A percentile compares a stretch with the other conserved stretches of the same genome.
These are phyloP conservation scores for Luperina nickerlii DNA, from an alignment of 2,888 invertebrate species.

Conservation along the genomic window DNA sequence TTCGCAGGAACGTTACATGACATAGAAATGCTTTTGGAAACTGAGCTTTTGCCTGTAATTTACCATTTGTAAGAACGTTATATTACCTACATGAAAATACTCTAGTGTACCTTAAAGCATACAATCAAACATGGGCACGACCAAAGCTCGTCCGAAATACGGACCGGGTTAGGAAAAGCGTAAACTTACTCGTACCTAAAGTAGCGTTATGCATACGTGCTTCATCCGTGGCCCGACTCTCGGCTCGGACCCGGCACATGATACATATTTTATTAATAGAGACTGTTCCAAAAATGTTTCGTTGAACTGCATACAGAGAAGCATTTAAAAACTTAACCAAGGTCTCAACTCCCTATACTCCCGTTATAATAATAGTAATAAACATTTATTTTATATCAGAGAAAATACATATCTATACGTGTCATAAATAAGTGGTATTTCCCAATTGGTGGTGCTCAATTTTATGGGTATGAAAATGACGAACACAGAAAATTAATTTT, in stretches of 20 bases:
- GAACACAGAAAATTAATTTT: background rate
- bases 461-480: too few species aligned
- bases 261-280: conserved; percentile 25
- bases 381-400: background rate
- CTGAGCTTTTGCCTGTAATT: too few species aligned
- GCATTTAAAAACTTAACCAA: background rate
- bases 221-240: background rate
- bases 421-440: too few species aligned
- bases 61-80: background rate
- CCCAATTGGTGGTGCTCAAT: background rate
- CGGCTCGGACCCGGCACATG: background rate
- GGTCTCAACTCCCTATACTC: background rate
- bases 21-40: too few species aligned
- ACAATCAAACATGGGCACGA: background rate
- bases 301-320: background rate
- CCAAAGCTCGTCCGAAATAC: background rate
- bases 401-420: background rate
- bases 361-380: too few species aligned
- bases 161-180: background rate
- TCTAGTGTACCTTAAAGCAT: background rate
- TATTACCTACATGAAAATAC: background rate
- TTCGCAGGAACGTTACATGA: background rate
- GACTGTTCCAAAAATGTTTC: background rate
- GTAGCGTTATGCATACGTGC: conserved; percentile 12
- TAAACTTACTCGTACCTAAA: background rate